Evolutionary conservation across 2,888 invertebrate genomes (phyloP), one percentile per base, ranked within the genome.

Genomic region (Gandaritis pyraliata): DNA sequence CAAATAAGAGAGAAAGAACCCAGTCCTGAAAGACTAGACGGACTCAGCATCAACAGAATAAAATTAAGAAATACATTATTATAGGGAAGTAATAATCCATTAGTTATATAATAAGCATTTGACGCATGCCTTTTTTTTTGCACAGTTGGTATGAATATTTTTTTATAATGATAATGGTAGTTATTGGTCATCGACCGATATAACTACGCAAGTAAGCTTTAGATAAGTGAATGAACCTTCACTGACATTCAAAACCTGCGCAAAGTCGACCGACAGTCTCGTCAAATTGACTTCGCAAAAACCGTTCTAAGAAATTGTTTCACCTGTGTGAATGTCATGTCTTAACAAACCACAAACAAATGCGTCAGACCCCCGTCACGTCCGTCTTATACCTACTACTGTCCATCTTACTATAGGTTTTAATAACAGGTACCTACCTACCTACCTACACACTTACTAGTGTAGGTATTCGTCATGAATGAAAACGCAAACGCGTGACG

Each of bases 321-420:
- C 52, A 56, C 64, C 62, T 56, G 58, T 56, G 58, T 54, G 57
- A 58, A 62, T 59, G 59, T 64, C 59, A 63, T 46, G 30, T 36
- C 53, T 49, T 54, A 56, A 59, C 59, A 53, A 59, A 56, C 45
- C 49, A 36, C 52, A 59, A 61, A 61, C 54, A 55, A 50, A 47
- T 56, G 51, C 52, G 64, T 64, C 64, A 59, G 52, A 64, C 58
- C 51, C 36, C 47, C 55, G 51, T 58, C 62, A 49, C 43, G 39
- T 51, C 29, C 16, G 18, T 33, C 41, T 47, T 49, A 43, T 50
- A 47, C 52, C 30, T 45, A 29, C 30, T 45, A 29, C 51, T 33
- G 23, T 30, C 47, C 18, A 51, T 8, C 51, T 52, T 45, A 50
- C 18, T 43, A 16, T 41, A 49, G 23, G 30, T 49, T 43, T 45